Evolutionary conservation across 2,888 invertebrate genomes (phyloP).

Genomic region (Drosophila tripunctata): DNA sequence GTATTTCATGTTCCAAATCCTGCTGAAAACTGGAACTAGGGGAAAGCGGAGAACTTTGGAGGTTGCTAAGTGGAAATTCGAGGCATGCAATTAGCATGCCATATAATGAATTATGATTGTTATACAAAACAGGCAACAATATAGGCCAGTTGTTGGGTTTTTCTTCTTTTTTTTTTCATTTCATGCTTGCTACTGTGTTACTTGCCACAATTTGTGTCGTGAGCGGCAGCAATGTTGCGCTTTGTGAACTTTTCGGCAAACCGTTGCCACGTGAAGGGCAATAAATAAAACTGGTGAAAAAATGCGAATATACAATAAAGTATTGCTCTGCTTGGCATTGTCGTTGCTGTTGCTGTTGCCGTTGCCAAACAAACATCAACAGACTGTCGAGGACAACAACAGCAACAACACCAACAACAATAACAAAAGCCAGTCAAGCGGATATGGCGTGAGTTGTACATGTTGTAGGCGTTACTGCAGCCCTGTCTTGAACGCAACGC

Average conservation of each 20-base stretch:
- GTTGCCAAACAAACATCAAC: constrained; percentile 38
- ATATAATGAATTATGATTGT: constrained; percentile 74
- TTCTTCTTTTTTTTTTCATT: not conserved
- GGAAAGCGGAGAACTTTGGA: not conserved
- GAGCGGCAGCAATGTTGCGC: constrained; percentile 58
- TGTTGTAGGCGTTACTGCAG: constrained; percentile 62
- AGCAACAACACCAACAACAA: constrained; percentile 31
- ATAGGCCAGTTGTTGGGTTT: constrained; percentile 16
- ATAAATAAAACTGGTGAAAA: constrained; percentile 75
- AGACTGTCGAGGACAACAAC: constrained; percentile 29
- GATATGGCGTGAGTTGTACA: constrained; percentile 72
- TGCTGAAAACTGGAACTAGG: constrained; percentile 2
- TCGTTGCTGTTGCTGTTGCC: constrained; percentile 21
- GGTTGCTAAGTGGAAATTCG: constrained; percentile 62
- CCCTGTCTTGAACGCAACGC: constrained; percentile 19
- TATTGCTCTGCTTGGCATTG: constrained; percentile 57
- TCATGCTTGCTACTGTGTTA: not conserved
- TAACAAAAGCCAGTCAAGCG: constrained; percentile 39
- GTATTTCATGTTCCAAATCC: constrained; percentile 46
- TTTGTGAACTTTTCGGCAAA: constrained; percentile 37
- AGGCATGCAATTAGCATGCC: constrained; percentile 63
- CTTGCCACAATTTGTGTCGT: constrained; percentile 52
- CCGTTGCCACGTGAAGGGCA: constrained; percentile 69
- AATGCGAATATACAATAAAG: constrained; percentile 77
- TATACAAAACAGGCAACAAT: constrained; percentile 35